Percentiles rank a stretch among this genome's conserved stretches.
These are phyloP conservation scores for Chymomyza fuscimana DNA, from an alignment of 2,888 invertebrate species.

Conservation along the genomic window DNA sequence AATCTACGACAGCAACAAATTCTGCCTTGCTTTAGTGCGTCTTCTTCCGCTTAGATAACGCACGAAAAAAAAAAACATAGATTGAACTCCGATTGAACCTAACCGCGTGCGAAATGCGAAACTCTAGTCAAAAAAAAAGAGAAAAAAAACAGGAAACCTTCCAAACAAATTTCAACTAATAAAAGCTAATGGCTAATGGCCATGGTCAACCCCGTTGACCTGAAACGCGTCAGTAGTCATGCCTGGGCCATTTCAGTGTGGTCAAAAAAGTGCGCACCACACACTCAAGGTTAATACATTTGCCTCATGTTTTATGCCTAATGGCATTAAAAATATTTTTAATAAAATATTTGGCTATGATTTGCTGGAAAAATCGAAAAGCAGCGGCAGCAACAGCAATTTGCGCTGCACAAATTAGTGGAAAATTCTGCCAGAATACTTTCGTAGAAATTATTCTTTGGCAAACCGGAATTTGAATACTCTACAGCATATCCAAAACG, in stretches of 20 bases:
- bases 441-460: not conserved
- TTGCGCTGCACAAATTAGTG: constrained; percentile 31
- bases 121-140: constrained; percentile 34
- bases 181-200: constrained; percentile 21
- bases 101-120: constrained; percentile 64
- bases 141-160: constrained; percentile 11
- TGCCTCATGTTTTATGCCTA: constrained; percentile 70
- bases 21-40: constrained; percentile 12
- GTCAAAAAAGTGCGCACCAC: constrained; percentile 24
- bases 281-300: constrained; percentile 59
- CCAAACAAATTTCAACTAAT: constrained; percentile 32
- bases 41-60: constrained; percentile 39
- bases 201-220: constrained; percentile 41
- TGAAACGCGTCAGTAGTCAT: constrained; percentile 38
- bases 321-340: constrained; percentile 71
- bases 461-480: not conserved
- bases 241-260: constrained; percentile 44
- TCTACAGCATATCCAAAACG: not conserved
- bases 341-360: constrained; percentile 70
- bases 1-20: constrained; percentile 25
- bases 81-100: constrained; percentile 59
- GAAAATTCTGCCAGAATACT: not conserved
- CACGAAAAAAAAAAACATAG: constrained; percentile 22
- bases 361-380: constrained; percentile 38
- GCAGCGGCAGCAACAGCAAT: constrained; percentile 1